Percentiles rank a stretch among this genome's conserved stretches.
Evolutionary conservation across 1,140 invertebrate genomes (phyloP).

Genomic region (Dinoponera quadriceps): DNA sequence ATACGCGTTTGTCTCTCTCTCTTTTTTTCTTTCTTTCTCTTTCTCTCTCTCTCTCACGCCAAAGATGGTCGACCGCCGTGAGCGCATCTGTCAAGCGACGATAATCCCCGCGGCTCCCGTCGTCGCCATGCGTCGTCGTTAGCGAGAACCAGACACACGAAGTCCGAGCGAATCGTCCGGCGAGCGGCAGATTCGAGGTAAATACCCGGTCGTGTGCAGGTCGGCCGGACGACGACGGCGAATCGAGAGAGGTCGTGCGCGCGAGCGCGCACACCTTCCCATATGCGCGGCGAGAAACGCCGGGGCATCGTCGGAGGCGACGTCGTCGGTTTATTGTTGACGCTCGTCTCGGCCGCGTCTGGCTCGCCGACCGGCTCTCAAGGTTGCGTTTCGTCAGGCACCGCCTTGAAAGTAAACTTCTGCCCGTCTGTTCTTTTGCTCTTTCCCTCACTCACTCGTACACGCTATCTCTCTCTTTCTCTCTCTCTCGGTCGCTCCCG

Average conservation of each 20-base stretch:
- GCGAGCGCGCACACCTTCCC: constrained; percentile 18
- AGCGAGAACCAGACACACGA: neutral
- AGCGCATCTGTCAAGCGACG: constrained; percentile 76
- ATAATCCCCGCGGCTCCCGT: constrained; percentile 44
- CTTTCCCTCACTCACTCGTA: too few relatives aligned
- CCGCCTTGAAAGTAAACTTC: constrained; percentile 32
- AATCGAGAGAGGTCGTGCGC: constrained; percentile 52
- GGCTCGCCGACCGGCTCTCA: constrained; percentile 61
- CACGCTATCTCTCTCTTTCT: too few relatives aligned
- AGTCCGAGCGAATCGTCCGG: neutral
- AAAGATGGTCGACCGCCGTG: constrained; percentile 76
- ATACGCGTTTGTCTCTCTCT: too few relatives aligned
- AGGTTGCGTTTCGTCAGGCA: constrained; percentile 69
- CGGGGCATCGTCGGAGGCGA: neutral
- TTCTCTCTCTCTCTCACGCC: too few relatives aligned
- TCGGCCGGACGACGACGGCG: neutral
- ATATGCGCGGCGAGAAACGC: constrained; percentile 52
- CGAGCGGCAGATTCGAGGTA: constrained; percentile 69
- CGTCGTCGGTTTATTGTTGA: constrained; percentile 31
- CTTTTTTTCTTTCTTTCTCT: too few relatives aligned
- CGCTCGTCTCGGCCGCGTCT: constrained; percentile 39
- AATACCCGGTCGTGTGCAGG: constrained; percentile 7
- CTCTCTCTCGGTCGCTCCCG: too few relatives aligned
- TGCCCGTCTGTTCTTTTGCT: too few relatives aligned
- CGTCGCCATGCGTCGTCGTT: constrained; percentile 61